These are phyloP conservation scores for Dendrolimus houi DNA, from an alignment of 2,888 invertebrate species.

Conservation along the genomic window DNA sequence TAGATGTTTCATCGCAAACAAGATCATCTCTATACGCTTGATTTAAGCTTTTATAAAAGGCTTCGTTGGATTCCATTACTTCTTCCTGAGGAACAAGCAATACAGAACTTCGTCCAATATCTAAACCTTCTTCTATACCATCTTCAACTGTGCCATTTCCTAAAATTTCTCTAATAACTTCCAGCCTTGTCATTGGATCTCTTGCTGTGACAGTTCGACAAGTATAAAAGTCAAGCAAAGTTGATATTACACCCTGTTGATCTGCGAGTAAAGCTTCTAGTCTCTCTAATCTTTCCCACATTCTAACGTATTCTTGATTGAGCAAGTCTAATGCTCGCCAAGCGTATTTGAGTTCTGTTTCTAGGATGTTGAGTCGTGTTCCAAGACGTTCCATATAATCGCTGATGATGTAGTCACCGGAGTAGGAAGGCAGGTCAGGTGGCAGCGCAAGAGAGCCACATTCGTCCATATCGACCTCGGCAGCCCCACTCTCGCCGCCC, in stretches of 20 bases:
- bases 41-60: conserved; percentile 91
- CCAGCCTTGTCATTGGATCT: conserved; percentile 70
- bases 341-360: conserved; percentile 93
- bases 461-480: conserved; percentile 72
- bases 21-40: conserved; percentile 90
- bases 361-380: conserved; percentile 89
- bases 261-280: conserved; percentile 90
- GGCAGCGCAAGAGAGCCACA: conserved; percentile 73
- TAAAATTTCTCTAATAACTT: conserved; percentile 80
- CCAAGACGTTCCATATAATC: conserved; percentile 95
- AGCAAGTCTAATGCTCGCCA: conserved; percentile 94
- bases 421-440: conserved; percentile 70
- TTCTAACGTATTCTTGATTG: conserved; percentile 94
- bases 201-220: conserved; percentile 67
- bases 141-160: conserved; percentile 81
- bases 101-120: conserved; percentile 62
- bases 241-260: conserved; percentile 93
- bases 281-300: conserved; percentile 95
- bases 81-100: conserved; percentile 62
- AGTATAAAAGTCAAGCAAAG: conserved; percentile 88
- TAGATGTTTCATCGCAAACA: conserved; percentile 78
- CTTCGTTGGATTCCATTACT: conserved; percentile 86
- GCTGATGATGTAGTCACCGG: conserved; percentile 86
- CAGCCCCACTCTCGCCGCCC: conserved; percentile 73
- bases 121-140: conserved; percentile 81